These are phyloP conservation scores for Anthoptus insignis DNA, from an alignment of 2,888 invertebrate species.

Conservation along the genomic window DNA sequence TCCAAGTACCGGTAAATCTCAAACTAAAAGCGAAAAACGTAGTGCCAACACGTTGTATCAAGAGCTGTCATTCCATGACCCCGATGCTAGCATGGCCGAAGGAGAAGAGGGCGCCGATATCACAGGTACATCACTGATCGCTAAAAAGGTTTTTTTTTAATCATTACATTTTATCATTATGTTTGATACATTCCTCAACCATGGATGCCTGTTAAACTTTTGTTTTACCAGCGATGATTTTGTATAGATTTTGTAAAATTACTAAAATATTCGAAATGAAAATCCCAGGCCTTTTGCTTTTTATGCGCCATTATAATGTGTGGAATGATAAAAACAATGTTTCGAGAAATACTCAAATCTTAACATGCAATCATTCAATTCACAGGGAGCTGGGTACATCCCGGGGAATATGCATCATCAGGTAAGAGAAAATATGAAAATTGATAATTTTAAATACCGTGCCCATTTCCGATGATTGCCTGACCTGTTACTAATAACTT, in stretches of 20 bases:
- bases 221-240: slow-evolving; percentile 4
- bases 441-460: neutral
- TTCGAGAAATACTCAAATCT: slow-evolving; percentile 9
- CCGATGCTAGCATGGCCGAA: slow-evolving; percentile 94
- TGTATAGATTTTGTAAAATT: neutral
- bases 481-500: neutral
- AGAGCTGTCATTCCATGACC: slow-evolving; percentile 97
- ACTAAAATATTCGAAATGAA: too few relatives aligned
- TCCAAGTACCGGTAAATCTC: slow-evolving; percentile 82
- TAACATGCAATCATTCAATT: slow-evolving; percentile 35
- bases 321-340: slow-evolving; percentile 9
- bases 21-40: slow-evolving; percentile 94
- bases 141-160: too few relatives aligned
- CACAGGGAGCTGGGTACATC: slow-evolving; percentile 98
- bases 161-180: neutral
- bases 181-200: neutral
- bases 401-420: slow-evolving; percentile 99
- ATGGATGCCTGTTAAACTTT: slow-evolving; percentile 12
- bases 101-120: slow-evolving; percentile 93
- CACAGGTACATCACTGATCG: slow-evolving; percentile 91
- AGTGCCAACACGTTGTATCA: slow-evolving; percentile 97
- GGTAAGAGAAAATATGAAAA: slow-evolving; percentile 88
- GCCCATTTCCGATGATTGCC: neutral
- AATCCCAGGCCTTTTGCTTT: neutral
- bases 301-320: neutral